A percentile compares a stretch with the other conserved stretches of the same genome.
Evolutionary conservation across 2,113 vertebrate species (phyloP).

Genomic region (Nesoenas mayeri): DNA sequence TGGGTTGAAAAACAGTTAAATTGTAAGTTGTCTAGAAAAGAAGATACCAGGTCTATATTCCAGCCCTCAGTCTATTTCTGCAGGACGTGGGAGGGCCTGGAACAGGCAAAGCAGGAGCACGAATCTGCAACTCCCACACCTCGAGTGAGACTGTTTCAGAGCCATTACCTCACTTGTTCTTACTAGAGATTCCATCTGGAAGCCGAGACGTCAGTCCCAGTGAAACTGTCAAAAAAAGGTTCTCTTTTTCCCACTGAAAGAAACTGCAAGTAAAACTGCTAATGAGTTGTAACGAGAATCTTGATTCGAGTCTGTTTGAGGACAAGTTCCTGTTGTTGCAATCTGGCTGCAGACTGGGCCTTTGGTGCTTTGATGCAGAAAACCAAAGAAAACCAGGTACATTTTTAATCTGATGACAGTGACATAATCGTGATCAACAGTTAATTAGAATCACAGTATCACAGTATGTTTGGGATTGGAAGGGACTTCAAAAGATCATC

Average conservation of each 20-base stretch:
- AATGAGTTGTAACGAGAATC: neutral
- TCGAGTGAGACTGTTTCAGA: neutral
- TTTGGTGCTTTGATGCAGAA: neutral
- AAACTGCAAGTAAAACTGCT: neutral
- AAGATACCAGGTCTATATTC: neutral
- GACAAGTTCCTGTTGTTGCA: neutral
- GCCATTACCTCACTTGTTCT: neutral
- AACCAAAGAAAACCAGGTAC: neutral
- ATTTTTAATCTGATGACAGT: neutral
- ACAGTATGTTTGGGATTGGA: no score
- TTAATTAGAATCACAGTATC: no score
- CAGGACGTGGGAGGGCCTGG: conserved; percentile 26
- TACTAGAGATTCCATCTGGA: conserved; percentile 35
- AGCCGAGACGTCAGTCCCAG: neutral
- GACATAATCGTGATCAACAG: neutral
- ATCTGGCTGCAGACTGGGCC: neutral
- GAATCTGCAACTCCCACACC: conserved; percentile 37
- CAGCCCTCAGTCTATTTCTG: conserved; percentile 38
- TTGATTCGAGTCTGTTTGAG: neutral
- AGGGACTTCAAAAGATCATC: no score
- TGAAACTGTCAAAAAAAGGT: neutral
- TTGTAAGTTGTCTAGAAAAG: conserved; percentile 8
- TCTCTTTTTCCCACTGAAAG: neutral
- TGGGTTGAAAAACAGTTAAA: conserved; percentile 8
- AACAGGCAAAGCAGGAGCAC: conserved; percentile 43